Conservation (phyloP, 1,140 invertebrate species). For the Drosophila pandora region DNA sequence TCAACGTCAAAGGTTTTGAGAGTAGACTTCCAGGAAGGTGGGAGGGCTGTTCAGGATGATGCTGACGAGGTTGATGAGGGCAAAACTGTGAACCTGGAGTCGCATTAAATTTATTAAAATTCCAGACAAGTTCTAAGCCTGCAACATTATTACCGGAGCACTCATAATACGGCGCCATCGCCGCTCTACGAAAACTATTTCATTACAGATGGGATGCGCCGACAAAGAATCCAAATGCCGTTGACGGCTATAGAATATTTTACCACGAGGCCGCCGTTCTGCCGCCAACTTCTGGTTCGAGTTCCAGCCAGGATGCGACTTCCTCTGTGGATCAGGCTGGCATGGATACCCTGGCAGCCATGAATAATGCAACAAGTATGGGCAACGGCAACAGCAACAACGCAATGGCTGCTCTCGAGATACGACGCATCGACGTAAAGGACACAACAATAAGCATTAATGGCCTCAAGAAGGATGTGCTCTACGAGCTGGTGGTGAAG, state of each 20-base stretch:
- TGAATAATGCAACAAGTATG: conserved; percentile 80
- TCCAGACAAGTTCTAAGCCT: conserved; percentile 74
- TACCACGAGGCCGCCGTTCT: conserved; percentile 85
- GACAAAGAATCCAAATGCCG: conserved; percentile 91
- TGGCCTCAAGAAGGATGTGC: conserved; percentile 88
- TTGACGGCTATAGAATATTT: conserved; percentile 91
- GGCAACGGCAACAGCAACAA: conserved; percentile 34
- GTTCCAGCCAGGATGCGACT: conserved; percentile 16
- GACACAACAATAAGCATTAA: conserved; percentile 88
- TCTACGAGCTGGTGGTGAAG: conserved; percentile 92
- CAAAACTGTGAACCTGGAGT: conserved; percentile 14
- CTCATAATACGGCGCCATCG: conserved; percentile 72
- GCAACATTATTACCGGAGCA: conserved; percentile 75
- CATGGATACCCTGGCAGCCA: conserved; percentile 59
- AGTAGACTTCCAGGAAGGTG: conserved; percentile 3
- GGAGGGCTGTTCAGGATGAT: neutral
- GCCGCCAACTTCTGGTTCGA: conserved; percentile 58
- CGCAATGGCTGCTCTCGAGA: conserved; percentile 70
- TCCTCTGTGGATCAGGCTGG: conserved; percentile 52
- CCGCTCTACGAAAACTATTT: conserved; percentile 74
- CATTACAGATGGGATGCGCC: conserved; percentile 89
- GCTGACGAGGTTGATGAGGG: neutral
- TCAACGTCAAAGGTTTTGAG: conserved; percentile 74
- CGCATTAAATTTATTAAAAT: conserved; percentile 81
- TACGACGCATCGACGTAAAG: conserved; percentile 89